Percentiles rank a stretch among this genome's conserved stretches.
These are phyloP conservation scores for Diceros bicornis DNA, from an alignment of 2,797 vertebrate genomes.

Conservation along the genomic window DNA sequence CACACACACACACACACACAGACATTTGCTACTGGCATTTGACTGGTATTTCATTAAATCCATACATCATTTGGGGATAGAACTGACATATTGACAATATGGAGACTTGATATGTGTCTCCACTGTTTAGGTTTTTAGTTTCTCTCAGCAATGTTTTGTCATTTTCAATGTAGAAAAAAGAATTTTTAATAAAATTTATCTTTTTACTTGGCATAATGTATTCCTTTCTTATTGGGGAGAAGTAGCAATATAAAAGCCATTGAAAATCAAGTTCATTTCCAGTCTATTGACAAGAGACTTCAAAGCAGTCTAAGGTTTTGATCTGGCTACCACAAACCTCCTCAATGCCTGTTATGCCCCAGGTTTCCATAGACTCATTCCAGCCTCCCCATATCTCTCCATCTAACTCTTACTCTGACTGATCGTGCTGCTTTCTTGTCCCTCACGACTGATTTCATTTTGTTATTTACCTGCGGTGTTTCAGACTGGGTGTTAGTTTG, in stretches of 20 bases:
- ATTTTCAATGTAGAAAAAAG: slow-evolving; percentile 12
- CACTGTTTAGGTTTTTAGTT: neutral
- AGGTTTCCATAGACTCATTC: neutral
- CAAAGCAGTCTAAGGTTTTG: neutral
- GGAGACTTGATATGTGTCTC: neutral
- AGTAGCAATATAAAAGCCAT: neutral
- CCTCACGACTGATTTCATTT: neutral
- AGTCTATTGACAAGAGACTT: neutral
- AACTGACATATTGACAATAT: neutral
- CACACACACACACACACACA: neutral
- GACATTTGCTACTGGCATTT: neutral
- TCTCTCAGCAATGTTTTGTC: neutral
- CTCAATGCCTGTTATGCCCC: neutral
- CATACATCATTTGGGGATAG: neutral
- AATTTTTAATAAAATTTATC: neutral
- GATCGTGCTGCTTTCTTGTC: neutral
- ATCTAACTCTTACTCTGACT: too few relatives aligned
- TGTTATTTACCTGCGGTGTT: neutral
- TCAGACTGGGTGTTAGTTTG: neutral
- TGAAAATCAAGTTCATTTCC: slow-evolving; percentile 36
- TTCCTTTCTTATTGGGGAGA: neutral
- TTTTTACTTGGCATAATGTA: neutral
- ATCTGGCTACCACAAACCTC: neutral
- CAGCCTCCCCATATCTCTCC: too few relatives aligned
- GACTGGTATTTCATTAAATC: neutral